Base-by-base conservation (phyloP, 2,113 vertebrate species). In the Tachysurus vachellii region DNA sequence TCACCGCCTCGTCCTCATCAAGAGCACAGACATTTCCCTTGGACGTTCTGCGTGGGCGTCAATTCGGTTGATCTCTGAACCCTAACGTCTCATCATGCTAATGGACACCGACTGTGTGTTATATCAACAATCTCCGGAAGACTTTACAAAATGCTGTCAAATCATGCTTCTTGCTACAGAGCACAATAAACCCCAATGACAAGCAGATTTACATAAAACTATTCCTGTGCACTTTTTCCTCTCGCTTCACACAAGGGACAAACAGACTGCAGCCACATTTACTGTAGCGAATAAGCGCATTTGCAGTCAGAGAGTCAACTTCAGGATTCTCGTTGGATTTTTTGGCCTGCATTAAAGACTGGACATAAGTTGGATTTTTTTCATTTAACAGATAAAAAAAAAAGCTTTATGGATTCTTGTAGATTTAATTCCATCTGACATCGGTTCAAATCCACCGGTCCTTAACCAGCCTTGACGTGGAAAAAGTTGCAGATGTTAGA, bases 101-200 rank as follows among this genome's bases (percentile, higher is more conserved):
- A 88, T 86, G 81, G 70, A 84, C 87, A 88, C 5, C 66, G 88
- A 84, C 89, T 81, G 88, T 88, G 88, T 88, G 81, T 85, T 93
- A 90, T 88, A 91, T 90, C 93, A 68, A 91, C 91, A 91, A 90
- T 89, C 64, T n/a, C 85, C 83, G 87, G 47, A 50, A 50, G 47
- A 50, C 8, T 50, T 50, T 71, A 26, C 42, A 21, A 21, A 80
- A 62, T 42, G n/a, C 82, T 83, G 50, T 71, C 64, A n/a, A 73
- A n/a, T 44, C 66, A 23, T 36, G 26, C 64, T 31, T 50, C 54
- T 70, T 26, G 56, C 53, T 90, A 91, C 89, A 88, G 85, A 71
- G 82, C 89, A 85, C 84, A 91, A 91, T 92, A 92, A 90, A 89
- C 91, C 87, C 89, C 84, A 77, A 13, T 62, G 68, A 82, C n/a